phyloP scores from a whole-genome alignment of 2,113 vertebrate species.

The Corydoras maculifer region DNA sequence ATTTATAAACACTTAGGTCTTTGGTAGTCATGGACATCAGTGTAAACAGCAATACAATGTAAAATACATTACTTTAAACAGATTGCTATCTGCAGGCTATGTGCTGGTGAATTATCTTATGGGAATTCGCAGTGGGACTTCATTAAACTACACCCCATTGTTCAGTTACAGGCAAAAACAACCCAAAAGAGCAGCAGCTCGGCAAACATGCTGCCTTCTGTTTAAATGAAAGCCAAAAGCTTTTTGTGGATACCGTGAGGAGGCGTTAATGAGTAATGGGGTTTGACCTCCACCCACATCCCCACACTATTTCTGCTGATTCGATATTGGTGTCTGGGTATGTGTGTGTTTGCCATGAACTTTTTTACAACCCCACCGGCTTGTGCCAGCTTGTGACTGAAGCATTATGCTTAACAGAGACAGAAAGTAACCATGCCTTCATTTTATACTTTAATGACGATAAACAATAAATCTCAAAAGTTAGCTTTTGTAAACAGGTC shows the following conservation, averaged over 20 bases:
- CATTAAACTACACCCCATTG: slow-evolving; percentile 11
- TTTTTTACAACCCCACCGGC: neutral
- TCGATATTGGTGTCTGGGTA: slow-evolving; percentile 5
- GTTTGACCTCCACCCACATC: slow-evolving; percentile 37
- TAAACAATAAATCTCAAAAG: no score
- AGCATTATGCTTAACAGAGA: neutral
- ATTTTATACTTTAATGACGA: no score
- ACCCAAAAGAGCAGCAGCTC: slow-evolving; percentile 7
- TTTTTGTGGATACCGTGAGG: slow-evolving; percentile 23
- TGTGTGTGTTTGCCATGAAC: slow-evolving; percentile 15
- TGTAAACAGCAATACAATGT: no score
- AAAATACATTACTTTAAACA: no score
- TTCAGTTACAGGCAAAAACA: slow-evolving; percentile 23
- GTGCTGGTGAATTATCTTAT: slow-evolving; percentile 4
- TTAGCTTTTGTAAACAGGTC: no score
- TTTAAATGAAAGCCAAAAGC: slow-evolving; percentile 35
- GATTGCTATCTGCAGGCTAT: neutral
- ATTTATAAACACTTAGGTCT: no score
- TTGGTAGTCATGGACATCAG: no score
- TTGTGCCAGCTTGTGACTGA: neutral
- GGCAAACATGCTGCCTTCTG: neutral
- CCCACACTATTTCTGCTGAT: slow-evolving; percentile 1
- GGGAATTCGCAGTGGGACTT: neutral
- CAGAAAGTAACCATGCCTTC: neutral
- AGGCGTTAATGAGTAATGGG: slow-evolving; percentile 26